Evolutionary conservation across 2,888 invertebrate genomes (phyloP), one percentile per base, ranked within the genome.

Genomic region (Hymenopus coronatus): DNA sequence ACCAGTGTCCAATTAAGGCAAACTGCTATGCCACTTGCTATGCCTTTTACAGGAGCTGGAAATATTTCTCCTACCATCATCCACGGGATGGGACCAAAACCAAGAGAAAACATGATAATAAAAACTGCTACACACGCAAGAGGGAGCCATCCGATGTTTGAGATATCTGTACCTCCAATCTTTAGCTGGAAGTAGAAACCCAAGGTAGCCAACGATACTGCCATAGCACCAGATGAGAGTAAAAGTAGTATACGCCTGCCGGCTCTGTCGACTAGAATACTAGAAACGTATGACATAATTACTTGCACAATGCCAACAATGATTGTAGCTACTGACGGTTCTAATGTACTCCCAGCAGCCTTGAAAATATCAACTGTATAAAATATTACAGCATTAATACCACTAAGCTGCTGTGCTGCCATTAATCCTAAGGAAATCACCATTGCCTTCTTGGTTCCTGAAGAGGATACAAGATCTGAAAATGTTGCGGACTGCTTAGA

Each of bases 1-100:
- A 96, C 96, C 87, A 96, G 93, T 89, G 95, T 94, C 97, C 98
- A 98, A 84, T 89, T 89, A 70, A 82, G 28, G 7, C 88, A 87
- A 0, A 97, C 96, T 0, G 97, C 96, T 14, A 97, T 93, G 14
- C 97, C 96, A 0, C 96, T 96, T 0, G 98, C 97, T 0, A 96
- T 93, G 0, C 95, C 97, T 91, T 96, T 95, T 88, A 95, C 96
- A 91, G 97, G 96, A 0, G 96, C 94, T 30, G 97, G 94, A 92
- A 98, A 96, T 30, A 97, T 92, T 92, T 97, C 97, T 0, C 96
- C 95, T 94, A 97, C 95, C 94, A 97, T 95, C 91, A 96, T 93
- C 97, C 97, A 97, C 0, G 97, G 97, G 84, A 97, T 96, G 0
- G 97, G 97, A 0, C 97, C 97, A 92, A 96, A 96, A 20, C 97